Percentiles rank a stretch among this genome's conserved stretches.
Evolutionary conservation across 2,113 vertebrate species (phyloP).

Genomic region (Helogale parvula): DNA sequence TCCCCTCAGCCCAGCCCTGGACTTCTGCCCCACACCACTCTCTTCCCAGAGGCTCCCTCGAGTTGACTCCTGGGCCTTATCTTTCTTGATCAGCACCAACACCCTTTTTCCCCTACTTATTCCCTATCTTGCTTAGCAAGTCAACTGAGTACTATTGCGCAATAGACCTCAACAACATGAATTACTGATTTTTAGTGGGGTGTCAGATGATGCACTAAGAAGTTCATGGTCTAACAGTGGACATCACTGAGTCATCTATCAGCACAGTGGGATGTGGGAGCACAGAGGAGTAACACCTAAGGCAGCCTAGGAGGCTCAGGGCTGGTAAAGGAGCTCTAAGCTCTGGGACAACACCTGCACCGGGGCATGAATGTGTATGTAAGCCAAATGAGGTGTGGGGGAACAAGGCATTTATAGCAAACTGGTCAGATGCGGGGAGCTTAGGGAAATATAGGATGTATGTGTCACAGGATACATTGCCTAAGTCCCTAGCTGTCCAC

Average conservation of each 20-base stretch:
- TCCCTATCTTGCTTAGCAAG: not conserved
- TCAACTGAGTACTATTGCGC: too few relatives aligned
- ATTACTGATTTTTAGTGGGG: not conserved
- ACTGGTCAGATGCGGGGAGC: not conserved
- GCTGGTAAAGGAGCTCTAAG: not conserved
- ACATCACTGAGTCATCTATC: not conserved
- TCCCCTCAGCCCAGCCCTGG: not conserved
- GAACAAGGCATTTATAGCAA: not conserved
- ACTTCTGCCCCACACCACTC: rapidly evolving
- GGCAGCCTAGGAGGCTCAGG: not conserved
- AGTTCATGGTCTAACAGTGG: not conserved
- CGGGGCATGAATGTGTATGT: not conserved
- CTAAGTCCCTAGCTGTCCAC: not conserved
- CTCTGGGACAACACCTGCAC: too few relatives aligned
- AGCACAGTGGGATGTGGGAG: not conserved
- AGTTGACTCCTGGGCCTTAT: not conserved
- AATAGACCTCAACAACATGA: not conserved
- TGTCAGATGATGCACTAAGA: not conserved
- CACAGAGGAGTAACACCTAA: too few relatives aligned
- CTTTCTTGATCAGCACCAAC: not conserved
- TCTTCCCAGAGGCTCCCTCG: not conserved
- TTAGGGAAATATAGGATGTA: not conserved
- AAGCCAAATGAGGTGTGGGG: not conserved
- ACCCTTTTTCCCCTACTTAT: not conserved
- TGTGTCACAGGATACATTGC: not conserved